Evolutionary conservation across 2,797 vertebrate genomes (phyloP).

Genomic region (Huso huso): DNA sequence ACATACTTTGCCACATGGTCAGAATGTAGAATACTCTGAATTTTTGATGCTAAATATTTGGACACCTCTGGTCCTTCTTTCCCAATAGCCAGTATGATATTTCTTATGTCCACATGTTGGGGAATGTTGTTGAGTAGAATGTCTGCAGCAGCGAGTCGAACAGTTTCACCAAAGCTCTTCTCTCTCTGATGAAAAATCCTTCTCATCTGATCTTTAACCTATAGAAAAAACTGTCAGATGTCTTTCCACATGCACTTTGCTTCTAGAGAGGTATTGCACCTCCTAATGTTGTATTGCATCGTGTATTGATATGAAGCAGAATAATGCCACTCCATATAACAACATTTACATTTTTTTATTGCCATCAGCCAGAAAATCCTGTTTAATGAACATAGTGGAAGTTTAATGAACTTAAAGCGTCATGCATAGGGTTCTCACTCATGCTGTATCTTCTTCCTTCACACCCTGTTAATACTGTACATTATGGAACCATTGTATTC

Average conservation of each 20-base stretch:
- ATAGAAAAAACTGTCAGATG: background rate
- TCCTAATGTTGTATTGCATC: too few relatives aligned
- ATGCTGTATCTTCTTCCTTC: too few relatives aligned
- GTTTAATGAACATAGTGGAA: too few relatives aligned
- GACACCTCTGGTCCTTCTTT: constrained; percentile 34
- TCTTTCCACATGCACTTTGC: too few relatives aligned
- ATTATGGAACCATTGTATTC: background rate
- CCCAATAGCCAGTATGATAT: constrained; percentile 31
- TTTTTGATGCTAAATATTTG: constrained; percentile 35
- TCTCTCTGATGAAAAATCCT: constrained; percentile 41
- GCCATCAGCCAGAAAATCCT: too few relatives aligned
- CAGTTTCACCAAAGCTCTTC: constrained; percentile 24
- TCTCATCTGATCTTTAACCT: constrained; percentile 44
- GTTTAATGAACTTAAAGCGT: too few relatives aligned
- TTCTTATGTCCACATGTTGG: constrained; percentile 36
- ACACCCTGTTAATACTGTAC: background rate
- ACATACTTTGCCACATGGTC: constrained; percentile 32
- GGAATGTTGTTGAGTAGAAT: constrained; percentile 36
- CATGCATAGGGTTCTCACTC: too few relatives aligned
- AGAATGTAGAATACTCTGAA: constrained; percentile 28
- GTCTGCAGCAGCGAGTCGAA: constrained; percentile 40
- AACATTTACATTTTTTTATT: too few relatives aligned
- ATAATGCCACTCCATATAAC: too few relatives aligned
- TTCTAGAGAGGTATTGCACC: too few relatives aligned
- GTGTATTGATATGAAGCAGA: too few relatives aligned